Conservation (phyloP, 2,113 vertebrate genomes). For the Scolopax mira region DNA sequence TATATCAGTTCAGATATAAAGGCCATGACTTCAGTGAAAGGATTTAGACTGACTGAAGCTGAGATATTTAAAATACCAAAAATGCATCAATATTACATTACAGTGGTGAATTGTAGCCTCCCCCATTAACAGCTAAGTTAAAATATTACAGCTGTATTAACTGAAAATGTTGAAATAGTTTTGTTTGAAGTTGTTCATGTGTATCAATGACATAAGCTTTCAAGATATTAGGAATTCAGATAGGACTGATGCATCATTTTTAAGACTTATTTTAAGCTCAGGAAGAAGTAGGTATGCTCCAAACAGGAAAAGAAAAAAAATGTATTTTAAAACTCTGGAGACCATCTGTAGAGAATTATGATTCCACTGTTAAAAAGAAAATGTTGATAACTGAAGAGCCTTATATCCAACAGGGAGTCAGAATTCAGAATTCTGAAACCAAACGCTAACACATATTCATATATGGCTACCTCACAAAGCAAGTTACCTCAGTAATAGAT, state of each 20-base stretch:
- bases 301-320: neutral
- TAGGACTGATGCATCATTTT: neutral
- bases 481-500: neutral
- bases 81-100: neutral
- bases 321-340: neutral
- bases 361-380: neutral
- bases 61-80: neutral
- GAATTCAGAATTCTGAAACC: neutral
- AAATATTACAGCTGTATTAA: neutral
- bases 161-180: neutral
- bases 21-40: neutral
- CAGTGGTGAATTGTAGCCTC: neutral
- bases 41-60: neutral
- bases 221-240: neutral
- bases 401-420: neutral
- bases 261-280: neutral
- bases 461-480: neutral
- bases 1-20: neutral
- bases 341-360: neutral
- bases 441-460: rapidly evolving
- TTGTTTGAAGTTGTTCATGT: neutral
- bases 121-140: neutral
- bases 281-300: neutral
- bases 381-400: neutral
- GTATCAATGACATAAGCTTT: neutral